A percentile compares a stretch with the other conserved stretches of the same genome.
Conservation (phyloP, 2,888 invertebrate genomes). For the Melinaea marsaeus region DNA sequence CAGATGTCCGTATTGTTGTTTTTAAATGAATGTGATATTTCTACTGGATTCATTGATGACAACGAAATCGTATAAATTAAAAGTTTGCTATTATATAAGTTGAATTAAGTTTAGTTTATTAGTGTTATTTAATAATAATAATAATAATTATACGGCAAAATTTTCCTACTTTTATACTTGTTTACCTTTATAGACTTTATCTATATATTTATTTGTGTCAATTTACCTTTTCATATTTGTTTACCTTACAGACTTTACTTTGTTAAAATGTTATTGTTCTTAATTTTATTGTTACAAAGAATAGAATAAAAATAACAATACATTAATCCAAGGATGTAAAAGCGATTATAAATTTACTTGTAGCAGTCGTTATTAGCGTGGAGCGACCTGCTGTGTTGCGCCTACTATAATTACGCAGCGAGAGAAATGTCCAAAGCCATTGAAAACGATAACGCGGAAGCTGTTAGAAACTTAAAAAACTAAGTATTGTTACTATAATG, state of each 20-base stretch:
- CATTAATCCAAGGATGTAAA: constrained; percentile 53
- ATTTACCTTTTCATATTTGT: no score
- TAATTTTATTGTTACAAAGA: no score
- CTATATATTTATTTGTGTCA: no score
- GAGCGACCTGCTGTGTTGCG: constrained; percentile 70
- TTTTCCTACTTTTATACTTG: no score
- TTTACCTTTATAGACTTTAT: no score
- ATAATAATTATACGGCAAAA: no score
- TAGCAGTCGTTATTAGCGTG: constrained; percentile 52
- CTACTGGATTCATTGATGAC: not conserved
- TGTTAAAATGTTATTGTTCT: no score
- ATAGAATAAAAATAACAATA: constrained; percentile 19
- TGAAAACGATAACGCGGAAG: constrained; percentile 78
- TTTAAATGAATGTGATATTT: constrained; percentile 9
- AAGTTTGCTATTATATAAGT: no score
- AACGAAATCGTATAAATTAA: no score
- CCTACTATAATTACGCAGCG: constrained; percentile 71
- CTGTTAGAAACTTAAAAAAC: constrained; percentile 75
- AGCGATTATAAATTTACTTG: constrained; percentile 64
- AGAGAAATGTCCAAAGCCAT: constrained; percentile 72
- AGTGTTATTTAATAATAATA: no score
- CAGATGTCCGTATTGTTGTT: constrained; percentile 41
- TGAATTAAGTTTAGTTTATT: no score
- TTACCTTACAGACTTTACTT: no score
- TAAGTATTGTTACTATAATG: constrained; percentile 75